Conservation (phyloP, 2,113 vertebrate genomes). For the Oreochromis niloticus region DNA sequence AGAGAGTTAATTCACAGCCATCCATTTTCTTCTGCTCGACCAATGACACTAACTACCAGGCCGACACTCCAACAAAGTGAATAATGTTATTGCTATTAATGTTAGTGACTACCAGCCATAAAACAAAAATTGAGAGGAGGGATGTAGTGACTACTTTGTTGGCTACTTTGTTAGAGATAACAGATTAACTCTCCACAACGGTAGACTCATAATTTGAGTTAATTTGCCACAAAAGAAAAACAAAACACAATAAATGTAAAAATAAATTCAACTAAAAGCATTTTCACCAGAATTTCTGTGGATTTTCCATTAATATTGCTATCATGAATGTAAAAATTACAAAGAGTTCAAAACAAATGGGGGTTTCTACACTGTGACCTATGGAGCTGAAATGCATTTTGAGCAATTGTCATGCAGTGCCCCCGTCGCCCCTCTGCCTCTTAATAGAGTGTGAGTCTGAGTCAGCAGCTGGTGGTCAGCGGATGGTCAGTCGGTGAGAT, state of each 20-base stretch:
- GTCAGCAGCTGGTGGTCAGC: constrained; percentile 41
- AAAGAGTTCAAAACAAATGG: neutral
- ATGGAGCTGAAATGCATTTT: neutral
- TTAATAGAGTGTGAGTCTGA: constrained; percentile 16
- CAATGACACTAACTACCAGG: neutral
- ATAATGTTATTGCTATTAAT: neutral
- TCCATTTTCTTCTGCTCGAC: neutral
- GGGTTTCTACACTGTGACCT: neutral
- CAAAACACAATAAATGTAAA: neutral
- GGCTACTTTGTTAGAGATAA: neutral
- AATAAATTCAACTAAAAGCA: neutral
- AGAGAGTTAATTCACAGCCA: neutral
- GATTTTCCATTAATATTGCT: neutral
- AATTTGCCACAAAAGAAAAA: neutral
- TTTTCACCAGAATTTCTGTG: neutral
- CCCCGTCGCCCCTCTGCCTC: neutral
- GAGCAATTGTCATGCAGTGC: neutral
- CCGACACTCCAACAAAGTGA: neutral
- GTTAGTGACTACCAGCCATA: neutral
- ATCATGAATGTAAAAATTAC: neutral
- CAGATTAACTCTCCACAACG: rapidly evolving
- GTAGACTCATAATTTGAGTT: neutral
- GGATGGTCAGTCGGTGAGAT: constrained; percentile 61
- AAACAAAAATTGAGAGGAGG: neutral
- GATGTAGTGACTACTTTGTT: neutral